Conservation (phyloP, 2,888 invertebrate genomes). For the Embidobia sp. region DNA sequence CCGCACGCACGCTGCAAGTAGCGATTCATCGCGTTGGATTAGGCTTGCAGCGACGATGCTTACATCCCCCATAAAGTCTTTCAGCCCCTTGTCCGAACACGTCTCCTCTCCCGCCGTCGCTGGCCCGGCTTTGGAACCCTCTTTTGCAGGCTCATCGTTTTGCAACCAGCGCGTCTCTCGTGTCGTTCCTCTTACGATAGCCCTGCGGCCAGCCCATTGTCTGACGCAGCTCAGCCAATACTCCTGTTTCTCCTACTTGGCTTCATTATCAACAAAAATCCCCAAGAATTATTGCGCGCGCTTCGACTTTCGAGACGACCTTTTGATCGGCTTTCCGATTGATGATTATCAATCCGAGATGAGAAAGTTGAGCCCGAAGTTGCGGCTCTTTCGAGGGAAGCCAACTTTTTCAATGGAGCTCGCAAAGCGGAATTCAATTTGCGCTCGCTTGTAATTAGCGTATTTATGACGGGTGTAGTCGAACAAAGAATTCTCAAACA, state of each 20-base stretch:
- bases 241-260: conserved; percentile 78
- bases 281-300: conserved; percentile 69
- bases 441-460: no score
- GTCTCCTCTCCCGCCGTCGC: conserved; percentile 43
- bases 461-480: no score
- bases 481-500: no score
- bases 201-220: conserved; percentile 81
- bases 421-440: no score
- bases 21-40: conserved; percentile 80
- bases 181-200: conserved; percentile 78
- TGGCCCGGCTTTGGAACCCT: conserved; percentile 62
- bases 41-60: conserved; percentile 81
- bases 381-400: no score
- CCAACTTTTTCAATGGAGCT: no score
- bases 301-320: conserved; percentile 64
- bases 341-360: conserved; percentile 11
- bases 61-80: conserved; percentile 79
- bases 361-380: conserved; percentile 5
- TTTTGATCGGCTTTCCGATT: conserved; percentile 25
- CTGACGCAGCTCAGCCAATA: conserved; percentile 78
- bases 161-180: conserved; percentile 65
- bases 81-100: conserved; percentile 66
- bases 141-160: conserved; percentile 63
- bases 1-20: conserved; percentile 77
- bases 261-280: conserved; percentile 79